These are phyloP conservation scores for Sesia bembeciformis DNA, from an alignment of 2,888 invertebrate species.

Conservation along the genomic window DNA sequence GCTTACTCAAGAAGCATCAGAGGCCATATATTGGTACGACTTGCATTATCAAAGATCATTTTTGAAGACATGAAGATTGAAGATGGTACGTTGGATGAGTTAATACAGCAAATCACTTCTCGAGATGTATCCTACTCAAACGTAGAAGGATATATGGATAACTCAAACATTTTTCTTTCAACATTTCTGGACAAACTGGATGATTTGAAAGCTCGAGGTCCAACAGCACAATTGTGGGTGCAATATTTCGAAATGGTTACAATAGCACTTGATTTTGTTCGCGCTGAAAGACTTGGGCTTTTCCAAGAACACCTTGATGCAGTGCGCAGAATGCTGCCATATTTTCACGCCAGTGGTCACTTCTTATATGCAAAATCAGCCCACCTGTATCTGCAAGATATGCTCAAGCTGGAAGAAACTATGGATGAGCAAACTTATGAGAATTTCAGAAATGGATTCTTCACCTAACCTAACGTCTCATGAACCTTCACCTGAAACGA, in stretches of 20 bases:
- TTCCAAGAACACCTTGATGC: neutral
- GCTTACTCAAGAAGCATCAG: slow-evolving; percentile 28
- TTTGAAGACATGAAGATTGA: neutral
- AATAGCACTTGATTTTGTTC: neutral
- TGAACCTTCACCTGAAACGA: too few relatives aligned
- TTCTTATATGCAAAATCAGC: slow-evolving; percentile 20
- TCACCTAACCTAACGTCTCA: too few relatives aligned
- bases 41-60: neutral
- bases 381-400: slow-evolving; percentile 14
- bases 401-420: slow-evolving; percentile 9
- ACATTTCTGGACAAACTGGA: too few relatives aligned
- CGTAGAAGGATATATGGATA: slow-evolving; percentile 12
- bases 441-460: slow-evolving; percentile 14
- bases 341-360: neutral
- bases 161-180: neutral
- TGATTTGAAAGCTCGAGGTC: neutral
- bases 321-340: neutral
- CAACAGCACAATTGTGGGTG: neutral
- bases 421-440: slow-evolving; percentile 12
- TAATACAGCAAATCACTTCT: slow-evolving; percentile 9
- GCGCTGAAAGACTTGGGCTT: neutral
- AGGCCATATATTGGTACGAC: slow-evolving; percentile 15
- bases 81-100: slow-evolving; percentile 1
- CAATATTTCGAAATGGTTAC: neutral
- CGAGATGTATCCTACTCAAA: slow-evolving; percentile 12